phyloP scores from a whole-genome alignment of 35 echinoderm and acorn worm species.

The Heliocidaris tuberculata region DNA sequence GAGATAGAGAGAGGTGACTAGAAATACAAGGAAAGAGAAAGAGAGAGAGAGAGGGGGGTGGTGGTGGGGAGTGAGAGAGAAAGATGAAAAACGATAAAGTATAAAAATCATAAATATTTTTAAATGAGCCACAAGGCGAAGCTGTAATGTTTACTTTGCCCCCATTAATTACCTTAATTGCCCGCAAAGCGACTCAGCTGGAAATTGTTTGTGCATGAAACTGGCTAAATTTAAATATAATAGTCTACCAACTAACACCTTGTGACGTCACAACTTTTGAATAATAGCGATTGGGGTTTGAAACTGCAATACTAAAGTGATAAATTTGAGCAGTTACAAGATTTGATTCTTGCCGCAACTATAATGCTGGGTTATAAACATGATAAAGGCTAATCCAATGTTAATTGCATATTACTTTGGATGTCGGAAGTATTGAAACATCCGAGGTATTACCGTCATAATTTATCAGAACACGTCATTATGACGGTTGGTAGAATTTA shows the following conservation, averaged over 20 bases:
- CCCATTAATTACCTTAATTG: background rate
- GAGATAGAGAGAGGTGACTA: no score
- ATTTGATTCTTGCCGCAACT: background rate
- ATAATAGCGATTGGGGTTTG: background rate
- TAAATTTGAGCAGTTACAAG: background rate
- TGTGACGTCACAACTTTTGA: background rate
- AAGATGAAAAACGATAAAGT: background rate
- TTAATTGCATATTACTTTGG: background rate
- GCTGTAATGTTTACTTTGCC: background rate
- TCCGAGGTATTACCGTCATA: background rate
- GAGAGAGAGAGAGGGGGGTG: background rate
- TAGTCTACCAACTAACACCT: background rate
- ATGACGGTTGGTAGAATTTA: background rate
- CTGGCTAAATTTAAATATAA: background rate
- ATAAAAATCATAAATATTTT: background rate
- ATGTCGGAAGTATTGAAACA: background rate
- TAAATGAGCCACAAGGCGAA: background rate
- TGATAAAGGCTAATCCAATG: background rate
- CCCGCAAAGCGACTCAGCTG: background rate
- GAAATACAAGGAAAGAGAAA: no score
- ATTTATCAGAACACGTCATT: background rate
- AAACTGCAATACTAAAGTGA: background rate
- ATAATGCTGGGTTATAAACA: background rate
- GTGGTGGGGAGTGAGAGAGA: background rate
- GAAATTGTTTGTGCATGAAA: background rate